Conservation (phyloP, 2,113 vertebrate species). For the Orthochromis malagaraziensis region DNA sequence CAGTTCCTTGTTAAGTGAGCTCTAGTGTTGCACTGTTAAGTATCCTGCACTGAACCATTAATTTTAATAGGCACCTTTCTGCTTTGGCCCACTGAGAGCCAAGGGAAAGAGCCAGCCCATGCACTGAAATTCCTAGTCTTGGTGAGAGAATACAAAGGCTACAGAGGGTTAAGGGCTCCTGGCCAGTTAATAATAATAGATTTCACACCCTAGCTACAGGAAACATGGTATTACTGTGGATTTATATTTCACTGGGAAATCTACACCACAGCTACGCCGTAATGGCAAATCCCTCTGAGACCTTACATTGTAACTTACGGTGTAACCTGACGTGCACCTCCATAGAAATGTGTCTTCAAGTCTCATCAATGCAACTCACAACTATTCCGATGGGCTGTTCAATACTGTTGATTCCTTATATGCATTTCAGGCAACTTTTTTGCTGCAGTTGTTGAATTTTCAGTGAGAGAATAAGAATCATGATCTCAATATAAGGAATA, state of each 20-base stretch:
- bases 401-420: neutral
- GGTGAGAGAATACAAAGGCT: neutral
- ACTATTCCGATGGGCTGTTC: neutral
- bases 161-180: slow-evolving; percentile 16
- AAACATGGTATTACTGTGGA: slow-evolving; percentile 1
- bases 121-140: neutral
- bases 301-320: neutral
- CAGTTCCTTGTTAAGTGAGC: slow-evolving; percentile 31
- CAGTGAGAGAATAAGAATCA: neutral
- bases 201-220: slow-evolving; percentile 14
- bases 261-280: neutral
- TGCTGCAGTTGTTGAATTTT: accelerated
- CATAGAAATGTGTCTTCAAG: neutral
- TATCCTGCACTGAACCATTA: slow-evolving; percentile 49
- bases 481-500: neutral
- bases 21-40: slow-evolving; percentile 23
- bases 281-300: neutral
- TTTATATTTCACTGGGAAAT: neutral
- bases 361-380: neutral
- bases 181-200: slow-evolving; percentile 35
- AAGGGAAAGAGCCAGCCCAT: neutral
- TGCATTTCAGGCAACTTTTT: neutral
- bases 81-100: slow-evolving; percentile 22
- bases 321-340: neutral
- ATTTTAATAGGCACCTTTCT: slow-evolving; percentile 64